Evolutionary conservation across 2,888 invertebrate genomes (phyloP).

Genomic region (Axea sp.): DNA sequence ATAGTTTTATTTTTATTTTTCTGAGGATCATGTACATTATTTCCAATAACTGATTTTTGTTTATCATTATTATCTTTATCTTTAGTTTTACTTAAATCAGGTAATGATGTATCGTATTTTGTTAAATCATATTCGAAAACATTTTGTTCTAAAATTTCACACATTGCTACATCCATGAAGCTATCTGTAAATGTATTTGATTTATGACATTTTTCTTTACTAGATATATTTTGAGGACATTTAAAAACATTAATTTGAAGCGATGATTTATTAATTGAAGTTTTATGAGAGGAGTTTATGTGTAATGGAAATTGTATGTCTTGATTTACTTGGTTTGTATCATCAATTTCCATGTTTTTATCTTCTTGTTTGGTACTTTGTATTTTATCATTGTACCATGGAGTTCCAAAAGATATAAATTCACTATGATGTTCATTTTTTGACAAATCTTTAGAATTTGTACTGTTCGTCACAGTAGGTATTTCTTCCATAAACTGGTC

Average conservation of each 20-base stretch:
- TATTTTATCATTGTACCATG: conserved; percentile 19
- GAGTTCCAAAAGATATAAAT: conserved; percentile 31
- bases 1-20: neutral
- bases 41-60: neutral
- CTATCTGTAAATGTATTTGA: conserved; percentile 83
- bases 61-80: neutral
- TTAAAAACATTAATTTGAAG: neutral
- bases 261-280: neutral
- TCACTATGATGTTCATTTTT: conserved; percentile 3
- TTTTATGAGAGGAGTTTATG: too few species aligned
- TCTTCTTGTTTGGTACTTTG: neutral
- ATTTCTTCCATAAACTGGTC: conserved; percentile 30
- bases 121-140: conserved; percentile 60
- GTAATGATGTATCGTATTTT: conserved; percentile 14
- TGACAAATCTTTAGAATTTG: neutral
- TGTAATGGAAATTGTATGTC: neutral
- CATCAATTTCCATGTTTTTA: neutral
- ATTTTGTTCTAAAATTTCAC: conserved; percentile 79
- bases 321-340: neutral
- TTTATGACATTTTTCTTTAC: conserved; percentile 3
- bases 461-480: neutral
- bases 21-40: neutral
- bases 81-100: conserved; percentile 1
- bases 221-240: neutral
- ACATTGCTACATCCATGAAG: conserved; percentile 80